Evolutionary conservation across 2,888 invertebrate species (phyloP).

Genomic region (Notodonta ziczac): DNA sequence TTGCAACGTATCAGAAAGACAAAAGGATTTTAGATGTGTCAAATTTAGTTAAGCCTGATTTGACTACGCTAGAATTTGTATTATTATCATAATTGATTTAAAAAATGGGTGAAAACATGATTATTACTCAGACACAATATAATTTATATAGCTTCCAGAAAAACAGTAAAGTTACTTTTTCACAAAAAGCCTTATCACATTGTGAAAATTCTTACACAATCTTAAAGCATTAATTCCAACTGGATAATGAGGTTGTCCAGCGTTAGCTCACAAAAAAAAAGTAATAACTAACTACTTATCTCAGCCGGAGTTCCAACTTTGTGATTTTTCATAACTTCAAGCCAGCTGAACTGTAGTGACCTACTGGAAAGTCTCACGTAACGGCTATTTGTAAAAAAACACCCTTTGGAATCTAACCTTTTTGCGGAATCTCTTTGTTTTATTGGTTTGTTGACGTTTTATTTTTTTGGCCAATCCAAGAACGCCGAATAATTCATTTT

Average conservation of each 20-base stretch:
- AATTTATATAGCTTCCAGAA: not conserved
- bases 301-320: conserved; percentile 59
- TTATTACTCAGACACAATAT: no score
- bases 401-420: conserved; percentile 43
- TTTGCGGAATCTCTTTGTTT: conserved; percentile 45
- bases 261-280: conserved; percentile 37
- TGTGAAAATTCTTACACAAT: conserved; percentile 28
- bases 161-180: not conserved
- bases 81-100: no score
- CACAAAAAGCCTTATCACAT: not conserved
- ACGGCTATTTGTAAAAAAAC: conserved; percentile 55
- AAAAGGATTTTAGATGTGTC: no score
- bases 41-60: no score
- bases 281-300: conserved; percentile 64
- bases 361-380: conserved; percentile 57
- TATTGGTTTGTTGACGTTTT: conserved; percentile 46
- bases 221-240: conserved; percentile 48
- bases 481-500: conserved; percentile 22
- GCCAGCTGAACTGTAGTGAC: conserved; percentile 48
- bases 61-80: no score
- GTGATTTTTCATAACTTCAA: conserved; percentile 69
- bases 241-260: conserved; percentile 33
- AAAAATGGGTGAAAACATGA: no score
- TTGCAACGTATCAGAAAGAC: no score
- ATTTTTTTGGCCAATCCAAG: conserved; percentile 39